A percentile compares a stretch with the other conserved stretches of the same genome.
These are phyloP conservation scores for Dendrophyllia cribrosa DNA, from an alignment of 64 coral and sea anemone species.

Conservation along the genomic window DNA sequence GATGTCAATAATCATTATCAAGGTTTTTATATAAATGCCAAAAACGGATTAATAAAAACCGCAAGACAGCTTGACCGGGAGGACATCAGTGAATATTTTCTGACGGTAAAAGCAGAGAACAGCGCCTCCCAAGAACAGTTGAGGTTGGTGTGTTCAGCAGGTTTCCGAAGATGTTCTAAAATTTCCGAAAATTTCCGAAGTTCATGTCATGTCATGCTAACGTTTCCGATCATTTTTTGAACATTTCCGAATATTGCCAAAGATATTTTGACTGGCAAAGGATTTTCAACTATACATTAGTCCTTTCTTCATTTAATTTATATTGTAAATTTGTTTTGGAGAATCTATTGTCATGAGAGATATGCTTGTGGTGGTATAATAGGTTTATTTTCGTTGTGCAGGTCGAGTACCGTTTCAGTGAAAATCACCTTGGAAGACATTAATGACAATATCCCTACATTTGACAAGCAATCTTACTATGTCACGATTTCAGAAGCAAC, in stretches of 20 bases:
- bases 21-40: background rate
- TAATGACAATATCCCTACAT: conserved; percentile 33
- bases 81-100: background rate
- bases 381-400: background rate
- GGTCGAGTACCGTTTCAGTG: conserved; percentile 23
- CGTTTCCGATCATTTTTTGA: too few relatives aligned
- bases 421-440: conserved; percentile 21
- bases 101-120: conserved; percentile 31
- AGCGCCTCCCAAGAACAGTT: background rate
- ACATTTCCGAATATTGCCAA: too few relatives aligned
- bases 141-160: background rate
- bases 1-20: conserved; percentile 5
- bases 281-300: too few relatives aligned
- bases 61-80: conserved; percentile 24
- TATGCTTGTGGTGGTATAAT: background rate
- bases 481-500: background rate
- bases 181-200: too few relatives aligned
- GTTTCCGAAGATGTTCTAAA: too few relatives aligned
- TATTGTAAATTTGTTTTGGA: too few relatives aligned
- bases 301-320: too few relatives aligned
- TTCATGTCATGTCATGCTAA: too few relatives aligned
- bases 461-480: background rate
- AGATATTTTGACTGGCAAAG: too few relatives aligned
- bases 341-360: too few relatives aligned
- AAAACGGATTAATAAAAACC: conserved; percentile 34